phyloP scores from a whole-genome alignment of 2,113 vertebrate genomes.

The Trachemys scripta region DNA sequence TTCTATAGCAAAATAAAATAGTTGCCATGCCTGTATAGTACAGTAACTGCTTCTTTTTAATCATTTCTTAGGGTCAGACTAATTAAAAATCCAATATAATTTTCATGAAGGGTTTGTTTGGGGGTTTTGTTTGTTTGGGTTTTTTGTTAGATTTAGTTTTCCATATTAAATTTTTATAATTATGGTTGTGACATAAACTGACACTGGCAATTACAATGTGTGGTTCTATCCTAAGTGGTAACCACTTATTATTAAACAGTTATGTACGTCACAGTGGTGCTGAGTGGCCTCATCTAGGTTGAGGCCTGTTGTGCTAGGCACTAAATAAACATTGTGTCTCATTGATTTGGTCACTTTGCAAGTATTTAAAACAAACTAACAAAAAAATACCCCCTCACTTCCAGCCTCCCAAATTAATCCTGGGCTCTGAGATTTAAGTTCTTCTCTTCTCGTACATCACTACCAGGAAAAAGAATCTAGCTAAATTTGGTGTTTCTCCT shows the following conservation, averaged over 20 bases:
- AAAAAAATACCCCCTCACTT: neutral
- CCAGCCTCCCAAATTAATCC: neutral
- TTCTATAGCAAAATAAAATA: neutral
- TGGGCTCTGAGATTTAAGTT: neutral
- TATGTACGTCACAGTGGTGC: neutral
- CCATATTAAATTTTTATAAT: neutral
- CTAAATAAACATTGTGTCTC: neutral
- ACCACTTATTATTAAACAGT: neutral
- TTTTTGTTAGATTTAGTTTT: neutral
- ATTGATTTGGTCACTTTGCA: neutral
- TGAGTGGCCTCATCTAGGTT: neutral
- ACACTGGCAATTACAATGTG: accelerated
- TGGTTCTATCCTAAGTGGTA: accelerated
- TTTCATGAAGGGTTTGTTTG: neutral
- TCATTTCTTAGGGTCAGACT: too few species aligned
- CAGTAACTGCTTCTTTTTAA: neutral
- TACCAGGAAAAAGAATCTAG: neutral
- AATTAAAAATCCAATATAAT: neutral
- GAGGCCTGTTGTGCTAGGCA: neutral
- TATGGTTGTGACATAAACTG: neutral
- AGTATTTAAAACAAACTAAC: neutral
- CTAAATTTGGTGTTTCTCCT: neutral
- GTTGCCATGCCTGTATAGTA: neutral
- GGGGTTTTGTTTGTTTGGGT: neutral
- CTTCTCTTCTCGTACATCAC: neutral